Percentiles rank a stretch among this genome's conserved stretches.
Evolutionary conservation across 1,140 invertebrate genomes (phyloP).

Genomic region (Bathynomus jamesi): DNA sequence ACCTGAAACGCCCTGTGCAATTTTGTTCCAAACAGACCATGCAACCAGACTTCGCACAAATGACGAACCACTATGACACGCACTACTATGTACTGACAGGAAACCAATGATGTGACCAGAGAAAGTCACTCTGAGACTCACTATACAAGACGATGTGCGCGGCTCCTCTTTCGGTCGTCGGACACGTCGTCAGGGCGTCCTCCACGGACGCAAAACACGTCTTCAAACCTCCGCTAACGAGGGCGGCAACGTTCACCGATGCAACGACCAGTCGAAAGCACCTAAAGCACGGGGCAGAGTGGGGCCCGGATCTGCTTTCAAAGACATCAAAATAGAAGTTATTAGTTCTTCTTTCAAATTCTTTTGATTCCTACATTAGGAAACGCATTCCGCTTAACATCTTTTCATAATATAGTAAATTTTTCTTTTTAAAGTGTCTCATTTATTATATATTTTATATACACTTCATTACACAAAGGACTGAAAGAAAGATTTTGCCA

Average conservation of each 20-base stretch:
- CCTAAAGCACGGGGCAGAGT: not conserved
- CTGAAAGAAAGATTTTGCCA: too few species aligned
- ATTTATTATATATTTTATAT: not conserved
- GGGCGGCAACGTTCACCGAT: slow-evolving; percentile 2
- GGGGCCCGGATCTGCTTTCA: not conserved
- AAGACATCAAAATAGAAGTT: too few species aligned
- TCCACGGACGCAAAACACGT: slow-evolving; percentile 6
- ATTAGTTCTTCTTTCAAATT: too few species aligned
- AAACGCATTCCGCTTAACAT: too few species aligned
- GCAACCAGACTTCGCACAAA: too few species aligned
- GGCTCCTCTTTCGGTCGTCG: not conserved
- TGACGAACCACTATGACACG: too few species aligned
- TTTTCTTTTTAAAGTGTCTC: not conserved
- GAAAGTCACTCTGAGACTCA: not conserved
- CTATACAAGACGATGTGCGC: not conserved
- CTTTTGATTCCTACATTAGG: too few species aligned
- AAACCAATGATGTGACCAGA: too few species aligned
- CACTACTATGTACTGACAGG: too few species aligned
- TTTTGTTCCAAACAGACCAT: too few species aligned
- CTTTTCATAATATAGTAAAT: not conserved
- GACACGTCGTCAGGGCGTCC: slow-evolving; percentile 1
- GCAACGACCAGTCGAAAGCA: slow-evolving; percentile 12
- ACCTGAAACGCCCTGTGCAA: too few species aligned
- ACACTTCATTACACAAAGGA: too few species aligned
- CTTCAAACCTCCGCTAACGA: not conserved